Percentiles rank a stretch among this genome's conserved stretches.
These are phyloP conservation scores for Penaeus monodon DNA, from an alignment of 2,888 invertebrate genomes.

Conservation along the genomic window DNA sequence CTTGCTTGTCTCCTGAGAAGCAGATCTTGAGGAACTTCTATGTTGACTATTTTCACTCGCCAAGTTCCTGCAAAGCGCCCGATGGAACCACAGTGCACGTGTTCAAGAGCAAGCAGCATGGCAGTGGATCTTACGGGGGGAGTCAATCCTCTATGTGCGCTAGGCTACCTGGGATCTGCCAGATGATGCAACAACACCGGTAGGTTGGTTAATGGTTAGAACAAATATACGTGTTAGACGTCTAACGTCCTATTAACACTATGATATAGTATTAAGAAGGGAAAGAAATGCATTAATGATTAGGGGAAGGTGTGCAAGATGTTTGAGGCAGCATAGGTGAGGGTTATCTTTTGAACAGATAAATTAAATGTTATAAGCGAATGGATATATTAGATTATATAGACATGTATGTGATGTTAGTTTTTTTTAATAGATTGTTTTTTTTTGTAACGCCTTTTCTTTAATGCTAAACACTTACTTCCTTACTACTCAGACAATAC, in stretches of 20 bases:
- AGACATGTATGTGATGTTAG: too few species aligned
- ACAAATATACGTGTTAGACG: not conserved
- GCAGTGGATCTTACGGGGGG: not conserved
- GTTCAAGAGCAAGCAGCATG: slow-evolving; percentile 22
- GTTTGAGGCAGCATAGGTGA: too few species aligned
- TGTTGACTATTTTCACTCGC: slow-evolving; percentile 49
- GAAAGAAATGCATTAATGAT: too few species aligned
- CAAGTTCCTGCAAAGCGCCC: slow-evolving; percentile 32
- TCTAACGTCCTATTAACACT: not conserved
- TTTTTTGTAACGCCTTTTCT: too few species aligned
- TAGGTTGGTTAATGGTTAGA: not conserved
- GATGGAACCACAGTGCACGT: slow-evolving; percentile 34
- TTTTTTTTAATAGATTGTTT: too few species aligned
- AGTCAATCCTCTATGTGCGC: slow-evolving; percentile 16
- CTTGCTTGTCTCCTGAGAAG: slow-evolving; percentile 14
- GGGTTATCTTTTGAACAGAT: too few species aligned
- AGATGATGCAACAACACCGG: slow-evolving; percentile 27
- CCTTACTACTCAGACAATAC: too few species aligned
- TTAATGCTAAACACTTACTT: too few species aligned
- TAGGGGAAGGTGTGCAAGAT: too few species aligned
- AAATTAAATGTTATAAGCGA: too few species aligned
- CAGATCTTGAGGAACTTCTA: slow-evolving; percentile 44
- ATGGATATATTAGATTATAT: too few species aligned
- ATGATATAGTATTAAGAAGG: not conserved
- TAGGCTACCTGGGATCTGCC: slow-evolving; percentile 33